phyloP scores from a whole-genome alignment of 2,888 invertebrate species.

The Athalia rosae region DNA sequence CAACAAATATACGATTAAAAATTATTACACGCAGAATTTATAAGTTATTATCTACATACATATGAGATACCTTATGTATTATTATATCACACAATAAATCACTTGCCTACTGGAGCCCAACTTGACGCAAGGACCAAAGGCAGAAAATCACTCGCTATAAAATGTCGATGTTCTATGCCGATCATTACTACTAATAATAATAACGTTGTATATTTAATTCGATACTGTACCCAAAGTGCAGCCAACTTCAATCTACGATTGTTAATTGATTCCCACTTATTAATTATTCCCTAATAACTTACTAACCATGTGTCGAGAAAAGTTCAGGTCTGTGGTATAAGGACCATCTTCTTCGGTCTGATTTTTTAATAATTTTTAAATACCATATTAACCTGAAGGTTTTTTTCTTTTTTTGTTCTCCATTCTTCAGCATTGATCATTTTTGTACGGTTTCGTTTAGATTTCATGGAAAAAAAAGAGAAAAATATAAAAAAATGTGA shows the following conservation, averaged over 20 bases:
- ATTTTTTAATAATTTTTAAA: neutral
- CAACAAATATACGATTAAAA: neutral
- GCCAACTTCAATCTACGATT: too few relatives aligned
- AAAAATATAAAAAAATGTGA: too few relatives aligned
- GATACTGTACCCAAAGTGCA: too few relatives aligned
- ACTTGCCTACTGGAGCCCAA: constrained; percentile 70
- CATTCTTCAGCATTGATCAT: constrained; percentile 53
- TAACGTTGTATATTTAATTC: too few relatives aligned
- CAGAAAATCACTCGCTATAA: constrained; percentile 71
- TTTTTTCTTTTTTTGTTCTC: neutral
- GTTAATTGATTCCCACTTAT: neutral
- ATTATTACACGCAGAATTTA: constrained; percentile 68
- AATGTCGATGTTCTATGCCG: constrained; percentile 51
- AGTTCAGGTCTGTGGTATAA: neutral
- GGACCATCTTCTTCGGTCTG: too few relatives aligned
- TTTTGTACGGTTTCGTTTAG: constrained; percentile 62
- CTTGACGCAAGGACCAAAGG: constrained; percentile 72
- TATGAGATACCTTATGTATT: neutral
- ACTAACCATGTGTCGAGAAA: neutral
- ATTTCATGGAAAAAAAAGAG: constrained; percentile 39
- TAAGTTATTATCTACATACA: constrained; percentile 65
- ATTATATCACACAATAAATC: constrained; percentile 49
- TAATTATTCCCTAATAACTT: constrained; percentile 1
- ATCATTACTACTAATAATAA: too few relatives aligned
- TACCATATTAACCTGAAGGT: neutral